Conservation (phyloP, 2,797 vertebrate genomes). For the Heliangelus exortis region DNA sequence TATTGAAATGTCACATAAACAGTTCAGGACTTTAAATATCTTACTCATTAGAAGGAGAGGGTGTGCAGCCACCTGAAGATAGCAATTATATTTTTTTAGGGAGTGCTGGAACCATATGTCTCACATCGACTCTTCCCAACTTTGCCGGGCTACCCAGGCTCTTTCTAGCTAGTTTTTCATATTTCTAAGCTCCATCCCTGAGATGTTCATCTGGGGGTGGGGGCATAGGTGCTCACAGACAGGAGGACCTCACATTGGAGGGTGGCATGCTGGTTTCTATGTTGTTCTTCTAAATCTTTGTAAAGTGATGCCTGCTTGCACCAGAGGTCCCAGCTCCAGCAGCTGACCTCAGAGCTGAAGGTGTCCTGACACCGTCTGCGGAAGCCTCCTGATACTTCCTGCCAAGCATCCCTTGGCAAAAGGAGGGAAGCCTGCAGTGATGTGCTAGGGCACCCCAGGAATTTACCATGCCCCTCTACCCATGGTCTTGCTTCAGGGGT, state of each 20-base stretch:
- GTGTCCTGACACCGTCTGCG: neutral
- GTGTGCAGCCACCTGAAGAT: conserved; percentile 48
- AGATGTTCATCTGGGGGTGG: neutral
- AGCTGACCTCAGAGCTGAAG: accelerated
- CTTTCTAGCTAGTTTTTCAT: neutral
- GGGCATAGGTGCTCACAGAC: accelerated
- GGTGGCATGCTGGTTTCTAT: accelerated
- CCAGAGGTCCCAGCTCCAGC: neutral
- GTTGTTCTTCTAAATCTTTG: neutral
- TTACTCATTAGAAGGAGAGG: conserved; percentile 75
- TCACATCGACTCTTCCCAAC: neutral
- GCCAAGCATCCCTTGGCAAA: neutral
- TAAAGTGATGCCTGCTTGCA: accelerated
- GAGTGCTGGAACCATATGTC: conserved; percentile 39
- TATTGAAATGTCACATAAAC: conserved; percentile 87
- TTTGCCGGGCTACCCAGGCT: neutral
- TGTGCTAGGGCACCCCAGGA: neutral
- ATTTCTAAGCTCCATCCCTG: neutral
- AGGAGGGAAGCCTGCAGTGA: neutral
- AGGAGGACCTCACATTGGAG: accelerated
- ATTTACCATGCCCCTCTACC: neutral
- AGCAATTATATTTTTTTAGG: conserved; percentile 65
- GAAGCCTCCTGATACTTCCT: neutral
- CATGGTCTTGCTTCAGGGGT: accelerated
- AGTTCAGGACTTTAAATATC: conserved; percentile 75